Percentiles rank a stretch among this genome's conserved stretches.
Evolutionary conservation across 2,113 vertebrate genomes (phyloP).

Genomic region (Cynopterus brachyotis): DNA sequence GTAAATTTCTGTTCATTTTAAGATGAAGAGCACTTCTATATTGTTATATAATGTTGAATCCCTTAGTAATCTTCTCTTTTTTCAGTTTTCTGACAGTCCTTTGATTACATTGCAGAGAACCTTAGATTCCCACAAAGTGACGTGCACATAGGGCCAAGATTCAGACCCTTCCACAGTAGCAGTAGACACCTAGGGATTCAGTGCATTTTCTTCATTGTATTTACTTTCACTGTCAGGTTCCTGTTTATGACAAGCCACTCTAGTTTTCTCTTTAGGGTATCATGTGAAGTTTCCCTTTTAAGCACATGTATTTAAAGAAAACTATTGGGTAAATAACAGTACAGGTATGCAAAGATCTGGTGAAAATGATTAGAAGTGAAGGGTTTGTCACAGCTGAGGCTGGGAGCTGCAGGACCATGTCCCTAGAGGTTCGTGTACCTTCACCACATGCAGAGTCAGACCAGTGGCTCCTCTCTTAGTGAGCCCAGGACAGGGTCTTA

Average conservation of each 20-base stretch:
- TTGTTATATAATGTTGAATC: background rate
- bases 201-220: background rate
- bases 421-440: background rate
- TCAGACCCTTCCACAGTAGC: background rate
- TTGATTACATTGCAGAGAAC: background rate
- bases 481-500: background rate
- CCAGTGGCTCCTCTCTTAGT: background rate
- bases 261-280: background rate
- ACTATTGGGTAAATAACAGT: background rate
- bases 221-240: background rate
- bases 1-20: background rate
- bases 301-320: conserved; percentile 1
- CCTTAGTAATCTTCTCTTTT: background rate
- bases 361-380: background rate
- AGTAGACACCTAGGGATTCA: background rate
- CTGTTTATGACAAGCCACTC: background rate
- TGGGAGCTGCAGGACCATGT: background rate
- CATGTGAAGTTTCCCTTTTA: background rate
- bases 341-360: background rate
- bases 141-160: background rate
- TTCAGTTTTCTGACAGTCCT: background rate
- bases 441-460: background rate
- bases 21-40: background rate
- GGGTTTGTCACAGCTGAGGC: background rate
- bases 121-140: background rate